Percentiles rank a stretch among this genome's conserved stretches.
phyloP scores from a whole-genome alignment of 92 coral and sea anemone species.

The Porites evermanni region DNA sequence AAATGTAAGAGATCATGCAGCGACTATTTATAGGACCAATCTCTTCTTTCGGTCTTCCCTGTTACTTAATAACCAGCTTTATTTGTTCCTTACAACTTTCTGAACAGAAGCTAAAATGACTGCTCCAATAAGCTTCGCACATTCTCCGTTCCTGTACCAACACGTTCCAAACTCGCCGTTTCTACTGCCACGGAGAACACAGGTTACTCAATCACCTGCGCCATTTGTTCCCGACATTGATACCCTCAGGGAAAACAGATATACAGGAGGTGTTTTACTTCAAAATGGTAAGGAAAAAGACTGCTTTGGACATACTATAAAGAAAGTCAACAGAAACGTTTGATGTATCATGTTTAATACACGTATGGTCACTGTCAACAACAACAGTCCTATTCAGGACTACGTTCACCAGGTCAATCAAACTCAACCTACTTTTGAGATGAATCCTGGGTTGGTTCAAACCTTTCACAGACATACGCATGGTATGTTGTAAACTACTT shows the following conservation, averaged over 20 bases:
- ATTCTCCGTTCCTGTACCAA: constrained; percentile 56
- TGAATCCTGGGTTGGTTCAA: no score
- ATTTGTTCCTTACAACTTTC: not conserved
- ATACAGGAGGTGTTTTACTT: not conserved
- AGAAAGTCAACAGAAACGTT: no score
- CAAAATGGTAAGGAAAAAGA: not conserved
- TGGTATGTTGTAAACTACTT: no score
- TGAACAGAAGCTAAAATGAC: not conserved
- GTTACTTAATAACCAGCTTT: not conserved
- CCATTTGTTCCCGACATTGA: constrained; percentile 73
- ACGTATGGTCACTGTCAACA: no score
- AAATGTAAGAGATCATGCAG: not conserved
- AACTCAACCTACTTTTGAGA: no score
- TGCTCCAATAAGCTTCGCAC: constrained; percentile 37
- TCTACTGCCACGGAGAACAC: constrained; percentile 14
- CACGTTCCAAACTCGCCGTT: constrained; percentile 75
- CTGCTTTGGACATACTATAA: not conserved
- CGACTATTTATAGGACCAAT: not conserved
- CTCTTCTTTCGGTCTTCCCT: not conserved
- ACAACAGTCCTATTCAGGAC: no score
- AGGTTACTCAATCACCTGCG: constrained; percentile 56
- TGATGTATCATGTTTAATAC: not conserved
- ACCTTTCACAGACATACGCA: no score
- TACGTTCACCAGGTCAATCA: no score
- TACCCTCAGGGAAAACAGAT: constrained; percentile 10